These are phyloP conservation scores for Campopleginae sp. DNA, from an alignment of 2,888 invertebrate species.

Conservation along the genomic window DNA sequence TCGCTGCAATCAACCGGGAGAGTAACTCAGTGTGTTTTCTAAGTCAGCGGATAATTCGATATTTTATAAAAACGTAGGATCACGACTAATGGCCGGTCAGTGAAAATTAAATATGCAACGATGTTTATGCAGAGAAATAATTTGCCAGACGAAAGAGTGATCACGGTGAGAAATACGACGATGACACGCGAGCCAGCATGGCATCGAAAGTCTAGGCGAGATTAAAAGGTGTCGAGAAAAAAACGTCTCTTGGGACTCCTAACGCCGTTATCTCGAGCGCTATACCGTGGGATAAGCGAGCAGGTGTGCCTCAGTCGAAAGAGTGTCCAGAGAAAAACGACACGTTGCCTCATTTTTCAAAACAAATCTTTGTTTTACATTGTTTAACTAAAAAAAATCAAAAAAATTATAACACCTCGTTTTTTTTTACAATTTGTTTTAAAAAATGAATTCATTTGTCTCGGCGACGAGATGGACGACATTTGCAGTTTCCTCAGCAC, in stretches of 20 bases:
- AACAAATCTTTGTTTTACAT: background rate
- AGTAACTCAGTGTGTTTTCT: constrained; percentile 77
- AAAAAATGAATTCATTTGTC: too few species aligned
- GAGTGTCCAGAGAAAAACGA: constrained; percentile 38
- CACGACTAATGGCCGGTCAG: constrained; percentile 12
- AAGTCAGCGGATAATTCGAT: constrained; percentile 80
- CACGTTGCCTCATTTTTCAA: constrained; percentile 39
- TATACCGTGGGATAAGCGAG: constrained; percentile 27
- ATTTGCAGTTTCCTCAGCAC: too few species aligned
- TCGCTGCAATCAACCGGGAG: constrained; percentile 55
- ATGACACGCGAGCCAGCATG: constrained; percentile 26
- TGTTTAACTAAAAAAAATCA: constrained; percentile 23
- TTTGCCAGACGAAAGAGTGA: constrained; percentile 35
- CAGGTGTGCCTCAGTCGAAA: constrained; percentile 47
- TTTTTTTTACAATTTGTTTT: background rate
- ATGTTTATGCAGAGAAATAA: background rate
- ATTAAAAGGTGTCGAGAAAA: constrained; percentile 18
- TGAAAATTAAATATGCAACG: constrained; percentile 3
- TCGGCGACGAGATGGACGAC: too few species aligned
- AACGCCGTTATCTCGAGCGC: constrained; percentile 20
- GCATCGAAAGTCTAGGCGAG: constrained; percentile 45
- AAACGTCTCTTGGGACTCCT: constrained; percentile 1
- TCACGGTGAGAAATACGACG: constrained; percentile 50
- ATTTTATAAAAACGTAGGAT: constrained; percentile 66
- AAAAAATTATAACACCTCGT: too few species aligned